Evolutionary conservation across 64 coral and sea anemone genomes (phyloP).

Genomic region (Montipora foliosa): DNA sequence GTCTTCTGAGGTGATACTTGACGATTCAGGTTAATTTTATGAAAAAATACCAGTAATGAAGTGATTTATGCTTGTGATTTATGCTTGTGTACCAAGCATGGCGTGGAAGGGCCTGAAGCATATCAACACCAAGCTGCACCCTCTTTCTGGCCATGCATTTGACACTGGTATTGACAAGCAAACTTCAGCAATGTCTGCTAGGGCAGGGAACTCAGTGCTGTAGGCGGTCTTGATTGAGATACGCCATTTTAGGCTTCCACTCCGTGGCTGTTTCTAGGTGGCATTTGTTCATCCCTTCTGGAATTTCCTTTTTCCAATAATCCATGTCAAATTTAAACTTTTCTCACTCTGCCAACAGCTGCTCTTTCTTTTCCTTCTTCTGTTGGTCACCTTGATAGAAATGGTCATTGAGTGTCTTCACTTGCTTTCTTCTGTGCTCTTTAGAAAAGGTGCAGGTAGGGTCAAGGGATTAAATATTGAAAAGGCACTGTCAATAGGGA

Average conservation of each 20-base stretch:
- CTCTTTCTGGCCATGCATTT: slow-evolving; percentile 30
- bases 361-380: slow-evolving; percentile 15
- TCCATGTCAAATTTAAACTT: slow-evolving; percentile 41
- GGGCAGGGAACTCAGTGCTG: background rate
- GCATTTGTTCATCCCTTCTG: slow-evolving; percentile 43
- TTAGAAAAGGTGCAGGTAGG: slow-evolving; percentile 34
- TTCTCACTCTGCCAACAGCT: slow-evolving; percentile 47
- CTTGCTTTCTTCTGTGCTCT: slow-evolving; percentile 44
- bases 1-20: no score
- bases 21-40: no score
- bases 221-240: no score
- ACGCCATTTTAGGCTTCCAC: no score
- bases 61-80: no score
- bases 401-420: slow-evolving; percentile 34
- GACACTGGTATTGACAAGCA: slow-evolving; percentile 28
- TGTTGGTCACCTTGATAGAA: background rate
- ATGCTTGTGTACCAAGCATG: no score
- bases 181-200: slow-evolving; percentile 20
- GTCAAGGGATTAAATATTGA: background rate
- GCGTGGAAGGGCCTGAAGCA: background rate
- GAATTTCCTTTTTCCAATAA: slow-evolving; percentile 31
- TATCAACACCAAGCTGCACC: slow-evolving; percentile 7
- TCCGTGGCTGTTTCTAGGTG: background rate
- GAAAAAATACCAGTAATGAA: no score
- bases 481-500: background rate